Evolutionary conservation across 1,140 invertebrate genomes (phyloP), one percentile per base, ranked within the genome.

Genomic region (Spodoptera litura): DNA sequence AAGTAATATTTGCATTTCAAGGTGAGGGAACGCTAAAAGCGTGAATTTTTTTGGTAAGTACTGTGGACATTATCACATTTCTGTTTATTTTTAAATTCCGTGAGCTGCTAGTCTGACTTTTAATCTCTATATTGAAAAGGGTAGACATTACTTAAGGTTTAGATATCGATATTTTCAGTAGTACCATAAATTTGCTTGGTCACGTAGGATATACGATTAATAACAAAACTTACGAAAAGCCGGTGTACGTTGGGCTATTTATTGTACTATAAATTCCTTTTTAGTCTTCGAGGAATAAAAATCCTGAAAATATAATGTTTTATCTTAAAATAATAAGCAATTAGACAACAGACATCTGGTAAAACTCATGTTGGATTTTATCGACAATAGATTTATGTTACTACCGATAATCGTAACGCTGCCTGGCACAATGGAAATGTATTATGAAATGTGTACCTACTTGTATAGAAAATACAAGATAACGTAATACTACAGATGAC

Each of bases 321-420:
- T 38, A 35, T 35, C 6, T 35, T 35, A 5, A 38, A 12, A 1
- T 49, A 64, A 64, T 15, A 20, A 53, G 70, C 20, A 72, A 55
- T 27, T 35, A 44, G 53, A 72, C 53, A 15, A 72, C n/a, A 2
- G 25, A 25, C 70, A 72, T 72, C 70, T 72, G 70, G 70, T 58
- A 56, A 11, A 20, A 31, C 38, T 10, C 58, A 10, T 72, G 31
- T 58, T 35, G 1, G 15, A 58, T 44, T 56, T 72, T 55, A 72
- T 72, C 53, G 38, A 44, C 38, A 20, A 72, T 49, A 66, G 62
- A 25, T 66, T 72, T 10, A 56, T 72, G 8, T 72, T 72, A 71
- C 10, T 55, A 27, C 4, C 51, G 68, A 55, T 71, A 71, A 20
- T n/a, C 13, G 68, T 31, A 15, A 13, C 52, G 56, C 15, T 38